These are phyloP conservation scores for Smittia sp. DNA, from an alignment of 2,888 invertebrate genomes.

Conservation along the genomic window DNA sequence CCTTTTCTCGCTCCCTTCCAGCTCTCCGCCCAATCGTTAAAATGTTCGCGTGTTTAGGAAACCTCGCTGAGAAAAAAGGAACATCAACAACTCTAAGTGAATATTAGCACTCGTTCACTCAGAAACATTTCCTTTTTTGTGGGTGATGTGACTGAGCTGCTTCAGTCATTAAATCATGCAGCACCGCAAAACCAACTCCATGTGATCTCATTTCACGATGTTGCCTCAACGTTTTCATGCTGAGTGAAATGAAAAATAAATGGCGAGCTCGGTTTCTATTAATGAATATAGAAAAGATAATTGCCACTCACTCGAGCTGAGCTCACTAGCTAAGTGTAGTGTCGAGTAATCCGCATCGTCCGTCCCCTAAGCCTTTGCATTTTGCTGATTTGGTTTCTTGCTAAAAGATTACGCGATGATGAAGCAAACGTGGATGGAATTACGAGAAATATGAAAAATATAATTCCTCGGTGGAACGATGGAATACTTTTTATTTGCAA, in stretches of 20 bases:
- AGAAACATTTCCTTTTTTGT: background rate
- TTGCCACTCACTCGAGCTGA: background rate
- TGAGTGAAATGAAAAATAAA: conserved; percentile 2
- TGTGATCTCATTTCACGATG: background rate
- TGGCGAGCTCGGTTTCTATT: background rate
- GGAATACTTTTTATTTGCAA: background rate
- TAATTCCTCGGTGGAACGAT: background rate
- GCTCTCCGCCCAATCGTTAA: background rate
- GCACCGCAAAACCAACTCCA: background rate
- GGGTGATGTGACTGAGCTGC: background rate
- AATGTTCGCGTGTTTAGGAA: background rate
- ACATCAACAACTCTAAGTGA: background rate
- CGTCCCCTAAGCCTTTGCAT: background rate
- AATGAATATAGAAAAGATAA: conserved; percentile 13
- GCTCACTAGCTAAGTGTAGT: background rate
- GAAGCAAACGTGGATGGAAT: conserved; percentile 11
- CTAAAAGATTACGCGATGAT: background rate
- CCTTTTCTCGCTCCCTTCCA: background rate
- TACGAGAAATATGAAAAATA: background rate
- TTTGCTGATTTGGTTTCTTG: background rate
- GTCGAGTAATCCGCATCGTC: background rate
- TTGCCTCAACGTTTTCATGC: background rate
- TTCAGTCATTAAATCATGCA: background rate
- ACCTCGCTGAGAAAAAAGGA: background rate
- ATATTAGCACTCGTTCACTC: background rate